Conservation (phyloP, 2,113 vertebrate species). For the Coptodon rendalli region DNA sequence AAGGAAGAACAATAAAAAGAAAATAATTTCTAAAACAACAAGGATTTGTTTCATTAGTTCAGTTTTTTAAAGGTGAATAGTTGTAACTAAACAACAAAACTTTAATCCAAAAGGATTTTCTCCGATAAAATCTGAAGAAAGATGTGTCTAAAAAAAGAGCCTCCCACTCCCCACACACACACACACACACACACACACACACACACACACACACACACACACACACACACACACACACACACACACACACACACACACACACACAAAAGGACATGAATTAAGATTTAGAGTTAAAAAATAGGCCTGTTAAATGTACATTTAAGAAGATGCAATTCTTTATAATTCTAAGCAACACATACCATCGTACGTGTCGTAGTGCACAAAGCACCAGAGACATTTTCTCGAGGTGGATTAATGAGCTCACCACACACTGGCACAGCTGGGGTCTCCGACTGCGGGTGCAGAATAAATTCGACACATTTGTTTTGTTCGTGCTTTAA, state of each 20-base stretch:
- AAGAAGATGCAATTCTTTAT: not conserved
- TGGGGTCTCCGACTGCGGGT: rapidly evolving
- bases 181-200: no score
- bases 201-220: no score
- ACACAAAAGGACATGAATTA: not conserved
- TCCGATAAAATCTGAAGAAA: rapidly evolving
- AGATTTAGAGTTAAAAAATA: not conserved
- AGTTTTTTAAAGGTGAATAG: not conserved
- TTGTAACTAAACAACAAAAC: not conserved
- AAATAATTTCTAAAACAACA: not conserved
- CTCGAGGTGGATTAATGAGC: not conserved
- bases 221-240: no score
- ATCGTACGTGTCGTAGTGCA: not conserved
- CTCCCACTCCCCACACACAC: rapidly evolving
- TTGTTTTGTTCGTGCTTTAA: not conserved
- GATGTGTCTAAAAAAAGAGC: not conserved
- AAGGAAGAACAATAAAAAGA: not conserved
- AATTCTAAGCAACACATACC: not conserved
- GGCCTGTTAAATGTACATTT: not conserved
- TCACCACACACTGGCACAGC: rapidly evolving
- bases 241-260: not conserved
- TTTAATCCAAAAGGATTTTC: not conserved
- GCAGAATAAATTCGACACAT: not conserved
- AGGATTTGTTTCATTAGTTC: not conserved
- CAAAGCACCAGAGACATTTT: not conserved